Evolutionary conservation across 2,797 vertebrate species (phyloP).

Genomic region (Malurus leucopterus): DNA sequence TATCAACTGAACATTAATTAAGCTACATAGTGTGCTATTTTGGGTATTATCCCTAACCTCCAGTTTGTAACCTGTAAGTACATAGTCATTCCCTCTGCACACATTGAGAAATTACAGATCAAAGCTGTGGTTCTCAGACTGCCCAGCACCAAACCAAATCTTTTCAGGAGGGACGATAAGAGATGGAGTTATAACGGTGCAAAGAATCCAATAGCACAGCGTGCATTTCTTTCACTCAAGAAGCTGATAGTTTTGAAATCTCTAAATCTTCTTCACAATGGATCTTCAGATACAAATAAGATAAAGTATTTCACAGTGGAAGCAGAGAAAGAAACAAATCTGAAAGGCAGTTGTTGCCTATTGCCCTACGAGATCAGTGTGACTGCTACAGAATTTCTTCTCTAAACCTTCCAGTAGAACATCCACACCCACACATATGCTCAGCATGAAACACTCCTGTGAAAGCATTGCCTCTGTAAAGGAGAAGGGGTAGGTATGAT

Average conservation of each 20-base stretch:
- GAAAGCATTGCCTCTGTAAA: not conserved
- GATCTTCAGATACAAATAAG: not conserved
- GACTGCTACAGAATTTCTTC: not conserved
- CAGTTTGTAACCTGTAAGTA: not conserved
- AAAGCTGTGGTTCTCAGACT: not conserved
- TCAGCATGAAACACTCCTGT: not conserved
- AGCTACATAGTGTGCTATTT: not conserved
- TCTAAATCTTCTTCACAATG: not conserved
- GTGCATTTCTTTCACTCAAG: not conserved
- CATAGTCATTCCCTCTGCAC: not conserved
- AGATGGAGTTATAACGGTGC: not conserved
- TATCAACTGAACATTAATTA: not conserved
- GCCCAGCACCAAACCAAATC: not conserved
- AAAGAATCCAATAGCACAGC: not conserved
- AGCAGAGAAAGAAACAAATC: not conserved
- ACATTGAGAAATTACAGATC: not conserved
- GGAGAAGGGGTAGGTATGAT: not conserved
- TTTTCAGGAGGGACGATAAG: not conserved
- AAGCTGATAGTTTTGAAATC: not conserved
- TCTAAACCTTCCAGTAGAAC: not conserved
- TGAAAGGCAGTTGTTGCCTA: not conserved
- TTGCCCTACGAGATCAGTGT: not conserved
- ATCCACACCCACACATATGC: not conserved
- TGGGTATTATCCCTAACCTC: not conserved
- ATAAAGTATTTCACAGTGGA: not conserved